A percentile compares a stretch with the other conserved stretches of the same genome.
phyloP scores from a whole-genome alignment of 2,113 vertebrate genomes.

The Hemiscyllium ocellatum region DNA sequence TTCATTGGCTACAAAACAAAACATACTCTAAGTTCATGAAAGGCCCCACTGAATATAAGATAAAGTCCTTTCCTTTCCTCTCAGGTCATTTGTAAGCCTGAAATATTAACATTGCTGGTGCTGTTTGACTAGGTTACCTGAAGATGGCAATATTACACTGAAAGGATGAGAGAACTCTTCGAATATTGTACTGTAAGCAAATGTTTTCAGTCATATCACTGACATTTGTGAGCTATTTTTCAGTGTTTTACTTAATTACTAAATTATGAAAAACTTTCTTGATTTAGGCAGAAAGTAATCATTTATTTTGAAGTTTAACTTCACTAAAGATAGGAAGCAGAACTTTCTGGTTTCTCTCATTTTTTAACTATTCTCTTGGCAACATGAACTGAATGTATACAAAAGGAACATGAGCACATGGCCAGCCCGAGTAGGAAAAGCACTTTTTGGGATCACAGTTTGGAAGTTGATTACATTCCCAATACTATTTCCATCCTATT shows the following conservation, averaged over 20 bases:
- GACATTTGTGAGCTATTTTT: neutral
- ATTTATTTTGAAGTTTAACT: neutral
- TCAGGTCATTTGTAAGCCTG: neutral
- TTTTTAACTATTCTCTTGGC: neutral
- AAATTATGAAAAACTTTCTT: neutral
- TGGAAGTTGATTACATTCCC: neutral
- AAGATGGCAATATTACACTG: conserved; percentile 19
- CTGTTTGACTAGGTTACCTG: neutral
- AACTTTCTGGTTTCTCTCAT: neutral
- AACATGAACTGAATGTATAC: neutral
- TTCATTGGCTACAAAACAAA: neutral
- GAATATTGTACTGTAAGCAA: neutral
- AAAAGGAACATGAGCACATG: neutral
- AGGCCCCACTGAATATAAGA: neutral
- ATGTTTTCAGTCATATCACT: neutral
- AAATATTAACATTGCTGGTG: neutral
- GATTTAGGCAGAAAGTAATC: neutral
- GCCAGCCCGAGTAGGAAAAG: neutral
- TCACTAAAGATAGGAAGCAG: neutral
- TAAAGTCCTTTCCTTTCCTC: neutral
- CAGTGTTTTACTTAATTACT: neutral
- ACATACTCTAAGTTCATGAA: neutral
- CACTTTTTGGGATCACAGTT: neutral
- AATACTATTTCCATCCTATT: neutral
- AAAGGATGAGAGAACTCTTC: neutral